These are phyloP conservation scores for Deilephila porcellus DNA, from an alignment of 2,888 invertebrate species.

Conservation along the genomic window DNA sequence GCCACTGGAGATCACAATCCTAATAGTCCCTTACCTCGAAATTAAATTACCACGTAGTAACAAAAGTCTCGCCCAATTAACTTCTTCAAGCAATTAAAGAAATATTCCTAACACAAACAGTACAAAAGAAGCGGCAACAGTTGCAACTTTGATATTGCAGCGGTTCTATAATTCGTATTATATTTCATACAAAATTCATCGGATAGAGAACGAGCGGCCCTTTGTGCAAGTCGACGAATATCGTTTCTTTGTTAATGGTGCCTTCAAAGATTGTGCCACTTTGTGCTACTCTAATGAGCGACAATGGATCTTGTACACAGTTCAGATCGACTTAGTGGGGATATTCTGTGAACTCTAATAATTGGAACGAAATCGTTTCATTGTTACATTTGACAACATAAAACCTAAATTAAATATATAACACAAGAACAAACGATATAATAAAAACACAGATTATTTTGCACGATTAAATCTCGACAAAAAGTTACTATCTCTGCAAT, in stretches of 20 bases:
- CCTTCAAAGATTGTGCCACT: slow-evolving; percentile 47
- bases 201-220: slow-evolving; percentile 7
- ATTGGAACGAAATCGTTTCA: no score
- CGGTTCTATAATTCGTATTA: slow-evolving; percentile 5
- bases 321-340: not conserved
- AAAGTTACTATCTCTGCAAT: no score
- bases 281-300: slow-evolving; percentile 49
- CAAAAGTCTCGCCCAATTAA: no score
- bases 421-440: no score
- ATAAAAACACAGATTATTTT: no score
- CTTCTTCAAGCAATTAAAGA: no score
- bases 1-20: no score
- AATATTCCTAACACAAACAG: not conserved
- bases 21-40: no score
- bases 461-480: no score
- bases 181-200: slow-evolving; percentile 22
- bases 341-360: not conserved
- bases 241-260: slow-evolving; percentile 27
- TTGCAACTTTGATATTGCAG: not conserved
- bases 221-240: slow-evolving; percentile 17
- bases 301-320: slow-evolving; percentile 40
- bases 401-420: no score
- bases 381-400: no score
- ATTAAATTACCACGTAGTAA: no score
- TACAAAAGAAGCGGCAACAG: not conserved